Evolutionary conservation across 2,888 invertebrate species (phyloP), one percentile per base, ranked within the genome.

Genomic region (Yponomeuta cagnagella): DNA sequence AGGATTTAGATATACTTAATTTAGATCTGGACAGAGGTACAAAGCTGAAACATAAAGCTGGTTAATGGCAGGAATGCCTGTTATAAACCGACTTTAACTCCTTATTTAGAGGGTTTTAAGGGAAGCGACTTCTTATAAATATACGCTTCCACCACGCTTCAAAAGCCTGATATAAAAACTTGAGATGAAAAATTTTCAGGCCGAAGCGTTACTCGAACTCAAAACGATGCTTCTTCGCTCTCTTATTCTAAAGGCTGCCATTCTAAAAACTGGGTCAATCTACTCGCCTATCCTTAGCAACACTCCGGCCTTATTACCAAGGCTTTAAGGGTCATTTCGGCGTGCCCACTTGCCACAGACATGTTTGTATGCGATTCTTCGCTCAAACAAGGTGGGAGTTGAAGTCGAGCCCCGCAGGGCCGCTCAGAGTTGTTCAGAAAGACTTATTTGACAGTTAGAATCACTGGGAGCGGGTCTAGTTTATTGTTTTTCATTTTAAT

Each of bases 401-500:
- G 52, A 58, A 12, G 15, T 5, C 15, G 52, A 15, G 52, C 52
- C 52, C 15, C 15, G 15, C 15, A 8, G 52, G 52, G 52, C 52
- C 8, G 52, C 52, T 12, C 15, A 58, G 52, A 15, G 52, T 58
- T 58, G 52, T 58, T 58, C 52, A 12, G 15, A 58, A 15, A 15
- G 52, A 52, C 52, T 58, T 58, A 58, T 15, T 58, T 58, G 52
- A 58, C 52, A 58, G 12, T 58, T 58, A 15, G 52, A 58, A 58
- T 58, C 52, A 58, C 52, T 58, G 15, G 52, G 52, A 52, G 52
- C 10, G 12, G 12, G 52, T 58, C 12, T 15, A 58, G 52, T 58
- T 58, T 58, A 58, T 58, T 58, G 52, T 58, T 15, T 58, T 58
- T 58, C 52, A 15, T 58, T 58, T 58, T 58, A 58, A 58, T 58